Percentiles rank a stretch among this genome's conserved stretches.
Evolutionary conservation across 1,140 invertebrate genomes (phyloP).

Genomic region (Zaprionus taronus): DNA sequence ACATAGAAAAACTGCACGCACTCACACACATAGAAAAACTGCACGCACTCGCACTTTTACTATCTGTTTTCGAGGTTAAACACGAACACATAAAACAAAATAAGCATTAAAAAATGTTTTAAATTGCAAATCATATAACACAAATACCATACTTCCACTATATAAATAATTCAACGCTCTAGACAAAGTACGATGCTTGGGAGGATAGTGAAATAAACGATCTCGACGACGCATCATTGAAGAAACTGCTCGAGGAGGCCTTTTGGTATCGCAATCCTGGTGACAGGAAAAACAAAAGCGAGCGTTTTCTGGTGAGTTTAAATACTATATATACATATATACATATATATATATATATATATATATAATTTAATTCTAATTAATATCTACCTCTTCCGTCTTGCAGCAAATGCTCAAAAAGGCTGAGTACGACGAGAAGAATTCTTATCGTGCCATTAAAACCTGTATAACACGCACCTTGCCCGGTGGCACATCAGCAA

Average conservation of each 20-base stretch:
- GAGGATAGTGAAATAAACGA: conserved; percentile 88
- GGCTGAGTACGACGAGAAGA: conserved; percentile 82
- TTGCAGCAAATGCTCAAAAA: conserved; percentile 81
- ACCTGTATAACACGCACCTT: conserved; percentile 67
- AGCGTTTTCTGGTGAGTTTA: conserved; percentile 88
- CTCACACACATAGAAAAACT: neutral
- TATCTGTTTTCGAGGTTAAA: conserved; percentile 31
- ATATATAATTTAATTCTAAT: neutral
- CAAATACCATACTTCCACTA: neutral
- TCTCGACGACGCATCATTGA: conserved; percentile 88
- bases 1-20: too few relatives aligned
- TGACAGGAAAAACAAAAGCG: conserved; percentile 89
- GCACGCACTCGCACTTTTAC: neutral
- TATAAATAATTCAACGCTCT: conserved; percentile 21
- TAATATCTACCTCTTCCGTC: neutral
- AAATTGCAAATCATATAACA: conserved; percentile 3
- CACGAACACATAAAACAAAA: conserved; percentile 17
- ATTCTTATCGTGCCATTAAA: conserved; percentile 73
- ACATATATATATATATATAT: neutral
- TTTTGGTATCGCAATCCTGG: conserved; percentile 89
- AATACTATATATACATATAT: neutral
- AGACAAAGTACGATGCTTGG: conserved; percentile 84
- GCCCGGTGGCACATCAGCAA: conserved; percentile 53
- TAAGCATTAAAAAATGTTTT: neutral
- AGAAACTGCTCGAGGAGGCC: conserved; percentile 89